These are phyloP conservation scores for Charadrius vociferus DNA, from an alignment of 2,113 vertebrate genomes.

Conservation along the genomic window DNA sequence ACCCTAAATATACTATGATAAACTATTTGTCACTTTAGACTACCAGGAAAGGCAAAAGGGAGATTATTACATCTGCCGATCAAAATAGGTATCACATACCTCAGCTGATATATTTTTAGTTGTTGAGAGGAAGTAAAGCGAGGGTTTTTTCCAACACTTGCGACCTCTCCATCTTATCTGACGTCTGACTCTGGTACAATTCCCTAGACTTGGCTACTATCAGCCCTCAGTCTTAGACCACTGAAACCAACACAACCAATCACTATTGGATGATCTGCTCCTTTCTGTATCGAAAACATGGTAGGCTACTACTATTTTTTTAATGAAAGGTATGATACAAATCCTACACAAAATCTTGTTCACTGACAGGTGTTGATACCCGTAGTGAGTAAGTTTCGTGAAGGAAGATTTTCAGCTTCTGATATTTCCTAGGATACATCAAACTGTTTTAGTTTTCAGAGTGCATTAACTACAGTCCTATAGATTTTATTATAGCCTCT, in stretches of 20 bases:
- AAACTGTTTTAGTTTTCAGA: neutral
- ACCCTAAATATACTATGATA: neutral
- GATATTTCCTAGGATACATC: neutral
- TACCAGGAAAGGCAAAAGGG: neutral
- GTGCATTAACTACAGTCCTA: neutral
- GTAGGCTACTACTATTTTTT: neutral
- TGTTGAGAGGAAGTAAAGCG: neutral
- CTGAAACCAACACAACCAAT: neutral
- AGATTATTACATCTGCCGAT: neutral
- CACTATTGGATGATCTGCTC: neutral
- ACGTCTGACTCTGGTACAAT: neutral
- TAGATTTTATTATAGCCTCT: neutral
- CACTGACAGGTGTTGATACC: neutral
- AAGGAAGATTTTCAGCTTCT: neutral
- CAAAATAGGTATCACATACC: neutral
- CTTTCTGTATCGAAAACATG: neutral
- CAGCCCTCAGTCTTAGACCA: neutral
- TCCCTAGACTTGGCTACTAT: neutral
- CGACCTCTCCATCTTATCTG: neutral
- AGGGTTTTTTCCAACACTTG: neutral
- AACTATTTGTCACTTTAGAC: neutral
- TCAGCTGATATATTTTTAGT: accelerated
- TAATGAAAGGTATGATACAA: neutral
- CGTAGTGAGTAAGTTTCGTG: neutral
- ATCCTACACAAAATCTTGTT: neutral